phyloP scores from a whole-genome alignment of 2,113 vertebrate genomes.

The Ginglymostoma cirratum region DNA sequence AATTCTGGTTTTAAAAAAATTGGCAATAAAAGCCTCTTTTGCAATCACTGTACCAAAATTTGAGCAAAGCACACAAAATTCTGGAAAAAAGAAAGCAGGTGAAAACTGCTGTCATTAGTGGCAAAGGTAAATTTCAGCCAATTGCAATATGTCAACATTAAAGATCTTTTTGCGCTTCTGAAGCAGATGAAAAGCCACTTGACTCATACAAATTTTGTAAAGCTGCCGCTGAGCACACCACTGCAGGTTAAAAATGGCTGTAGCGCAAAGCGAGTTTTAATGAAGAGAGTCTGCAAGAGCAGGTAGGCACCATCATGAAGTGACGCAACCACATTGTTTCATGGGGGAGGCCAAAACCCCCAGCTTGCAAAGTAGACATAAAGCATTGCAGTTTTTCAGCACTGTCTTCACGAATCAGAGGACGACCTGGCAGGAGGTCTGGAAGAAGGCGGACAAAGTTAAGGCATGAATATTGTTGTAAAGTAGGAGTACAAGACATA shows the following conservation, averaged over 20 bases:
- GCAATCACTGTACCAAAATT: slow-evolving; percentile 5
- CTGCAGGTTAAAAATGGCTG: background rate
- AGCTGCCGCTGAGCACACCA: background rate
- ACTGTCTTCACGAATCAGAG: slow-evolving; percentile 34
- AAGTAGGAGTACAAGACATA: slow-evolving; percentile 22
- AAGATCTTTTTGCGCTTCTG: slow-evolving; percentile 9
- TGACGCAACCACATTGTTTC: slow-evolving; percentile 26
- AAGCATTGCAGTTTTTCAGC: slow-evolving; percentile 32
- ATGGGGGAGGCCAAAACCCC: background rate
- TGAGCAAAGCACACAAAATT: slow-evolving; percentile 3
- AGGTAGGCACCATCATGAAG: slow-evolving; percentile 21
- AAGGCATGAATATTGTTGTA: slow-evolving; percentile 31
- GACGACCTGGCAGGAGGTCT: slow-evolving; percentile 33
- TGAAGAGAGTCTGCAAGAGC: background rate
- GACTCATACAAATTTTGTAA: background rate
- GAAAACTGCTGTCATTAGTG: background rate
- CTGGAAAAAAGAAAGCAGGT: background rate
- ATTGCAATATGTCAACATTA: background rate
- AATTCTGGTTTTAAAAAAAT: background rate
- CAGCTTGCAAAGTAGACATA: slow-evolving; percentile 29
- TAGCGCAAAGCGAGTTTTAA: slow-evolving; percentile 24
- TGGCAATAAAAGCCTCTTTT: background rate
- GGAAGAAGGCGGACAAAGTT: slow-evolving; percentile 36
- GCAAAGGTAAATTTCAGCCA: slow-evolving; percentile 5
- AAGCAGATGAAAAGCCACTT: background rate